Evolutionary conservation across 2,113 vertebrate species (phyloP), one percentile per base, ranked within the genome.

Genomic region (Eptesicus fuscus): DNA sequence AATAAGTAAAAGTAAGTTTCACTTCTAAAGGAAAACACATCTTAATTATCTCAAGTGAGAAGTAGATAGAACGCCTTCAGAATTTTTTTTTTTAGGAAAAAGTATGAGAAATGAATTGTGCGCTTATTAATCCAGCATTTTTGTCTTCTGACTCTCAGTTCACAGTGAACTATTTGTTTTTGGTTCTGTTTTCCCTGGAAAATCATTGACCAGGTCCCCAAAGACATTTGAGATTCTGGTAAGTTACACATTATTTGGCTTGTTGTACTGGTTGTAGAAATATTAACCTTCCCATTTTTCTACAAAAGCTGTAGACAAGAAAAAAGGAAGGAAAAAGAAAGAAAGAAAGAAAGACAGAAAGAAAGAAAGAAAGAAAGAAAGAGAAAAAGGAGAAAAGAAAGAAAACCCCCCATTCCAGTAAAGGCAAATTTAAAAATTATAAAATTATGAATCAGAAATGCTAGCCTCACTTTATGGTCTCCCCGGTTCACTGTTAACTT

Each of bases 171-270:
- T 83, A 4, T 95, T 95, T 93, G 22, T 20, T 93, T 96, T 80
- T 42, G 44, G 11, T 85, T 83, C 32, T 74, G 13, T 93, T 89
- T 93, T 91, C 28, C 74, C 67, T 40, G 53, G 18, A 95, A 63
- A 94, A 84, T 95, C 78, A 91, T 80, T 93, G 37, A 93, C 40
- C 40, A 94, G 32, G 3, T 93, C 59, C 59, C 61, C 32, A 71
- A 61, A 94, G 87, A 77, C 25, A 84, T 67, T 67, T 76, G 70
- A 23, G 13, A 61, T 93, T 93, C 87, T 90, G 47, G 18, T 95
- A 96, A 91, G 53, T 93, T 87, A 90, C 67, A 74, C 69, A 61
- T 82, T 88, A 37, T 28, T 97, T 93, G 91, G 37, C 76, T 86
- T 71, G 18, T 79, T 84, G 20, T 20, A 77, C 2, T 69, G 63